Percentiles rank a stretch among this genome's conserved stretches.
Evolutionary conservation across 2,888 invertebrate species (phyloP).

Genomic region (Catocala fraxini): DNA sequence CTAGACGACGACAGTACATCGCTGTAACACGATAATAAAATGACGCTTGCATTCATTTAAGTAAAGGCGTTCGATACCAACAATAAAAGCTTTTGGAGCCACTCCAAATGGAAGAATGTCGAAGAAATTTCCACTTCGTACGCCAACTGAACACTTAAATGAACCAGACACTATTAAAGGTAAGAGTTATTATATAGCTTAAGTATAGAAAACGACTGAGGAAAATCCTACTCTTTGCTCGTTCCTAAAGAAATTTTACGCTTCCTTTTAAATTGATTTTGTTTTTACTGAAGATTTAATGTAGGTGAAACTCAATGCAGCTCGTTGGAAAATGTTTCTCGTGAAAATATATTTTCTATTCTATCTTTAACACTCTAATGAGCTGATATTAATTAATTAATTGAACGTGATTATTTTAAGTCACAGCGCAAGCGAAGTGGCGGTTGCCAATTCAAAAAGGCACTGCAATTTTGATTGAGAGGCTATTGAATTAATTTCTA

Average conservation of each 20-base stretch:
- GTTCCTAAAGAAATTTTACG: slow-evolving; percentile 29
- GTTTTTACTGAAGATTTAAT: slow-evolving; percentile 6
- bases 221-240: slow-evolving; percentile 30
- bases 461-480: too few species aligned
- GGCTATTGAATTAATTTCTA: too few species aligned
- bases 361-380: too few species aligned
- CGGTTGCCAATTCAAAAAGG: too few species aligned
- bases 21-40: slow-evolving; percentile 51
- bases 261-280: slow-evolving; percentile 30
- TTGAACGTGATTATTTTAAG: too few species aligned
- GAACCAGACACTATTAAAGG: slow-evolving; percentile 65
- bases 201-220: slow-evolving; percentile 24
- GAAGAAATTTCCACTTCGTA: slow-evolving; percentile 45
- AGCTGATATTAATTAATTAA: too few species aligned
- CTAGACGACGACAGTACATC: too few species aligned
- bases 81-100: slow-evolving; percentile 79
- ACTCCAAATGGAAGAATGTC: slow-evolving; percentile 72
- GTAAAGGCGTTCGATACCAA: slow-evolving; percentile 69
- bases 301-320: background rate
- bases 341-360: too few species aligned
- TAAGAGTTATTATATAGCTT: slow-evolving; percentile 65
- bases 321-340: background rate
- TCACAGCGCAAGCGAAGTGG: too few species aligned
- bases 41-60: slow-evolving; percentile 65
- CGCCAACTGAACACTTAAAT: slow-evolving; percentile 54